Base-by-base conservation (phyloP, 2,888 invertebrate species). In the Epinotia brunnichana region DNA sequence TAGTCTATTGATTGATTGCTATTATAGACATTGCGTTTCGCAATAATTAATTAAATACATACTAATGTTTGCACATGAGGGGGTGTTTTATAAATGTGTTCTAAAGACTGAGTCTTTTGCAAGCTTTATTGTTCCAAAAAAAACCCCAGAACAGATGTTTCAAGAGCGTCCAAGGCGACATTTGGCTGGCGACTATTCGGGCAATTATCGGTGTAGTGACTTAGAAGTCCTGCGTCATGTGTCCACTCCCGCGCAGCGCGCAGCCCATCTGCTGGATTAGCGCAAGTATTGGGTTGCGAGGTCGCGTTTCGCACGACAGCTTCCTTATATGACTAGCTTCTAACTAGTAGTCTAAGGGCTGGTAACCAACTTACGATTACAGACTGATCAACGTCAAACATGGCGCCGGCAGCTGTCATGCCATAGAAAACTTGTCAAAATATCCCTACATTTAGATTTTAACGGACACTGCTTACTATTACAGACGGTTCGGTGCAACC, bases 171-270 rank as follows among this genome's bases (percentile, higher is more conserved):
- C 21, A 39, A 13, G 74, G 81, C 86, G 85, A 80, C 92, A 91
- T 91, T 90, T 91, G 91, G 92, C 82, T 81, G 83, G 86, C 87
- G 82, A 80, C 76, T 83, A 81, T 86, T 86, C 87, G 84, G 84
- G 79, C 84, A 89, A 87, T 86, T 84, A 87, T 89, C 88, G 86
- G 92, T 90, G 90, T 88, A 93, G 82, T 90, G 92, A 84, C 76
- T 91, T 90, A 92, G 91, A 92, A 93, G 90, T 87, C 92, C 92
- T 90, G 87, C 79, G 78, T 78, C 79, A 79, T 77, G 77, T 73
- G 63, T 53, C 66, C 59, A 77, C 76, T 77, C 86, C 82, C 80
- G 78, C 84, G 82, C 76, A 81, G 76, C 80, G 78, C 84, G 82
- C 76, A 81, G 76, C 82, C 80, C 91, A 91, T 86, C 86, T 91